These are phyloP conservation scores for Cephalopterus ornatus DNA, from an alignment of 2,113 vertebrate species.

Conservation along the genomic window DNA sequence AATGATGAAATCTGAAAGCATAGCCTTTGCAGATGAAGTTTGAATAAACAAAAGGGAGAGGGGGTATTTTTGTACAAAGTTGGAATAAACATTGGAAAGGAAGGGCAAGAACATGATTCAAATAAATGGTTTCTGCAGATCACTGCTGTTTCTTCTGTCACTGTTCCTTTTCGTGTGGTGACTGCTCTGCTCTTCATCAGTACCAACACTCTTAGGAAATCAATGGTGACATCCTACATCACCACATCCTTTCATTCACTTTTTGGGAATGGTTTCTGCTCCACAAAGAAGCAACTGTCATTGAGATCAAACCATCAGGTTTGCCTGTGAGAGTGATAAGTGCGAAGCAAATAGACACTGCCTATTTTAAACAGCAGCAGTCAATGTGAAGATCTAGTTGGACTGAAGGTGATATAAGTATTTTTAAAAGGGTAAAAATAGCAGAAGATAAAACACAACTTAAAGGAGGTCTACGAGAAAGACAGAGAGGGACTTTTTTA, in stretches of 20 bases:
- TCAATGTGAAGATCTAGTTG: background rate
- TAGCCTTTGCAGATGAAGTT: background rate
- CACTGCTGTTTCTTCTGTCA: background rate
- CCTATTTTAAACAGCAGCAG: background rate
- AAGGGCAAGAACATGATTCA: background rate
- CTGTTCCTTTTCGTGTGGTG: background rate
- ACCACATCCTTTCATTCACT: background rate
- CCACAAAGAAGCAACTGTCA: background rate
- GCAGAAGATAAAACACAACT: background rate
- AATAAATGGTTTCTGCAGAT: background rate
- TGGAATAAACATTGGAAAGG: background rate
- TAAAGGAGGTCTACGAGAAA: background rate
- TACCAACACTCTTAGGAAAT: background rate
- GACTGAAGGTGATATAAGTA: background rate
- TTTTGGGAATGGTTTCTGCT: conserved; percentile 1
- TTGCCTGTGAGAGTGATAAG: conserved; percentile 7
- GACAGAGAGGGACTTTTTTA: background rate
- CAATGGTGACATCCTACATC: background rate
- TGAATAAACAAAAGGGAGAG: background rate
- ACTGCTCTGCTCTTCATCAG: conserved; percentile 5
- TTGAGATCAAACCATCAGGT: background rate
- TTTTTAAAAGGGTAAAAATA: background rate
- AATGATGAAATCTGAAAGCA: background rate
- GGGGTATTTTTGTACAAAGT: background rate
- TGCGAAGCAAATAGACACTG: background rate